Evolutionary conservation across 2,888 invertebrate species (phyloP), one percentile per base, ranked within the genome.

Genomic region (Andrena minutula): DNA sequence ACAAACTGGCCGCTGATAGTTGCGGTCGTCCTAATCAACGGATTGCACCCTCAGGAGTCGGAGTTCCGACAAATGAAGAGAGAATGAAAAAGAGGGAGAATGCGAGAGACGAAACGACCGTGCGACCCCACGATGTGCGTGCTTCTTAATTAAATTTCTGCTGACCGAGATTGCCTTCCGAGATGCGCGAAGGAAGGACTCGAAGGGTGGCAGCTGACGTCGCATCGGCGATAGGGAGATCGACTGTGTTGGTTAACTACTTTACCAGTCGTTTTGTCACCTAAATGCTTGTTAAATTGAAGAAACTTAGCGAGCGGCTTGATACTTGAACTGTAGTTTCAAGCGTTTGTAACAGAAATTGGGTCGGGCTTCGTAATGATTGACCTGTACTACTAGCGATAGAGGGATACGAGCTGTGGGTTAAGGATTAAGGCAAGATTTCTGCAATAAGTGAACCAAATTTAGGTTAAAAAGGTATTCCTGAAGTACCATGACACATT

Each of bases 51-150:
- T 77, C 81, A 85, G 86, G 86, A 84, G 74, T 77, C 70, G 63
- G 80, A 75, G 75, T 86, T 82, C 85, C 86, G 89, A 91, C 84
- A 89, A 90, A 90, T 91, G 90, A 88, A 88, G 84, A 79, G 82
- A 74, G 82, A 76, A 81, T 61, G 83, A 78, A 80, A 79, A 79
- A 82, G 64, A 35, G 68, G 41, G 61, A 30, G 64, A 60, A 26
- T 32, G 60, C 20, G 61, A 51, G 47, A 47, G 35, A 20, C 47
- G 66, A 68, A 80, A 79, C 20, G 79, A 69, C 63, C 61, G 60
- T 41, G 76, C 77, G 76, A 51, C 65, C 51, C 63, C 74, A 35
- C 71, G 72, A 80, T 68, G 83, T 89, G 88, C 87, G 87, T 86
- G 79, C 70, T 79, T 82, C 88, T 88, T 89, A 86, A 89, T 89